Percentiles rank a stretch among this genome's conserved stretches.
These are phyloP conservation scores for Gavialis gangeticus DNA, from an alignment of 2,113 vertebrate genomes.

Conservation along the genomic window DNA sequence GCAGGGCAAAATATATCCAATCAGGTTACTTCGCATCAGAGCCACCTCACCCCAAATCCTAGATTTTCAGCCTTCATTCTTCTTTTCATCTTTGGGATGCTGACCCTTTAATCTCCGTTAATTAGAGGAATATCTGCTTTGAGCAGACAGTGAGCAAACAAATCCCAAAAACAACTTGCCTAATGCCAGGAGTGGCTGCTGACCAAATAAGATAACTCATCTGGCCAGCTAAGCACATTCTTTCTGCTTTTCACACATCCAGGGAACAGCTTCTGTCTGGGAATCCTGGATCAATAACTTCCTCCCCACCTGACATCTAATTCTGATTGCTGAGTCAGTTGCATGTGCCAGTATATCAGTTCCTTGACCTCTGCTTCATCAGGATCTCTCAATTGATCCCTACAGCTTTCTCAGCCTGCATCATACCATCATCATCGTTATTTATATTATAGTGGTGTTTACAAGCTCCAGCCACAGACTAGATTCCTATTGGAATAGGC, in stretches of 20 bases:
- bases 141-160: conserved; percentile 10
- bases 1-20: not conserved
- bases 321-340: not conserved
- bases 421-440: too few relatives aligned
- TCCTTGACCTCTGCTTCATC: not conserved
- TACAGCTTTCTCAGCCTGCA: not conserved
- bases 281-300: not conserved
- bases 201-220: not conserved
- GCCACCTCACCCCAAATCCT: not conserved
- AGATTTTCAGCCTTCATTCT: not conserved
- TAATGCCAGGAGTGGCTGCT: conserved; percentile 48
- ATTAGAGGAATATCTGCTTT: conserved; percentile 40
- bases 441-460: too few relatives aligned
- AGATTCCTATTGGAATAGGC: too few relatives aligned
- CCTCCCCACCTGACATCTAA: not conserved
- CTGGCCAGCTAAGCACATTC: not conserved
- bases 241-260: not conserved
- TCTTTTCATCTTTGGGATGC: not conserved
- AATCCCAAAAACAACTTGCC: not conserved
- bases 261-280: not conserved
- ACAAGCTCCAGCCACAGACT: too few relatives aligned
- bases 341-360: not conserved
- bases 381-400: not conserved
- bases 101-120: conserved; percentile 14
- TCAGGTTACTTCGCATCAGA: not conserved